Conservation (phyloP, 2,113 vertebrate species). For the Elephas maximus region DNA sequence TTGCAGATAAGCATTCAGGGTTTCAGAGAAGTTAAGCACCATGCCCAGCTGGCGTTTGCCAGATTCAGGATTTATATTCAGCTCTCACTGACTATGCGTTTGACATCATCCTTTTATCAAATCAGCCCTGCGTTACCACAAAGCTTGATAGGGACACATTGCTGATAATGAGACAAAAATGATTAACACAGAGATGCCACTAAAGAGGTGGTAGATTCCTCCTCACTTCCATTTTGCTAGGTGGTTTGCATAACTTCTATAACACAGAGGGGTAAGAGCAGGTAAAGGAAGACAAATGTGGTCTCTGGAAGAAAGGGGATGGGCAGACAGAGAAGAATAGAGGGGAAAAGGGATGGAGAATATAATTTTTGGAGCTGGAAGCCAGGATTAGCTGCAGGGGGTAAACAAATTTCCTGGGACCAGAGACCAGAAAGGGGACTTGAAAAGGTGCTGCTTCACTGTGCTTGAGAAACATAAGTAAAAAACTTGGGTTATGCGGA, state of each 20-base stretch:
- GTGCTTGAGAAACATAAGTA: accelerated
- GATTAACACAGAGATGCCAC: accelerated
- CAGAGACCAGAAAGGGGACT: background rate
- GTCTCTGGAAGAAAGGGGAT: background rate
- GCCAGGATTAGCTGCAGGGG: background rate
- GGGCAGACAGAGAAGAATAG: background rate
- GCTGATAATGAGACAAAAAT: background rate
- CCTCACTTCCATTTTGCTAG: background rate
- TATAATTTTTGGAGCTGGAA: background rate
- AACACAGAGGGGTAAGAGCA: background rate
- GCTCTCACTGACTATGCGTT: background rate
- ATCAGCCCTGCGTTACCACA: background rate
- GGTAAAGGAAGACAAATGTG: background rate
- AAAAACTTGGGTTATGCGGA: background rate
- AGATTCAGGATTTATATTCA: background rate
- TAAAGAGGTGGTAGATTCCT: no score
- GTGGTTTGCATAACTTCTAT: background rate
- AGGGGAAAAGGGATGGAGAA: background rate
- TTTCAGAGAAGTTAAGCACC: background rate
- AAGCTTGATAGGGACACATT: background rate
- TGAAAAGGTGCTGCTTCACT: no score
- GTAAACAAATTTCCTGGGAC: background rate
- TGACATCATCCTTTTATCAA: background rate
- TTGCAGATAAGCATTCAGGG: background rate
- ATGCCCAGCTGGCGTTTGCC: background rate